These are phyloP conservation scores for Radopholus similis DNA, from an alignment of 1,140 invertebrate species.

Conservation along the genomic window DNA sequence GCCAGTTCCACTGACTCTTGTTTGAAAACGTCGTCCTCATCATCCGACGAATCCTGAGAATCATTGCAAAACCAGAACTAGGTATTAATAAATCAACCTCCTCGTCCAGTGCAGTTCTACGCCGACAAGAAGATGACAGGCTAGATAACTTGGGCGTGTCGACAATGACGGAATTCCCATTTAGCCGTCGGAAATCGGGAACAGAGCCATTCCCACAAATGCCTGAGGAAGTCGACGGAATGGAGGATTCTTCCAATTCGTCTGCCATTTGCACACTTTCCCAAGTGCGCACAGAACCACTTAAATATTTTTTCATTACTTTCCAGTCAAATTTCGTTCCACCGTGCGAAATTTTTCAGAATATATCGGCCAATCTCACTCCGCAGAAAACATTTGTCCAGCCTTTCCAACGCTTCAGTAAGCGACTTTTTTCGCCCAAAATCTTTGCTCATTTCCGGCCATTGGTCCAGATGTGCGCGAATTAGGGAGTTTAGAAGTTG, in stretches of 20 bases:
- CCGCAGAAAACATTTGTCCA: constrained; percentile 24
- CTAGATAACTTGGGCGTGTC: not conserved
- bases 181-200: too few relatives aligned
- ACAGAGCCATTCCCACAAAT: too few relatives aligned
- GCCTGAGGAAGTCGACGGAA: too few relatives aligned
- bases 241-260: too few relatives aligned
- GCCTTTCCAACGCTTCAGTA: constrained; percentile 17
- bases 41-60: not conserved
- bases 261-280: too few relatives aligned
- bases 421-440: constrained; percentile 14
- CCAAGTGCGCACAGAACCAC: too few relatives aligned
- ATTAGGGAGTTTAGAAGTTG: constrained; percentile 17
- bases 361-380: constrained; percentile 18
- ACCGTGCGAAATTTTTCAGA: constrained; percentile 6
- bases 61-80: too few relatives aligned
- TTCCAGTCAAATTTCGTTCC: too few relatives aligned
- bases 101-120: not conserved
- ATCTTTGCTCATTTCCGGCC: constrained; percentile 24
- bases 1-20: not conserved
- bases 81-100: not conserved
- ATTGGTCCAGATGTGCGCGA: constrained; percentile 20
- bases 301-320: too few relatives aligned
- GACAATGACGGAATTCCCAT: too few relatives aligned
- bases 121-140: not conserved
- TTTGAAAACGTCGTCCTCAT: not conserved